A percentile compares a stretch with the other conserved stretches of the same genome.
These are phyloP conservation scores for Cephus sareptanus DNA, from an alignment of 2,888 invertebrate genomes.

Conservation along the genomic window DNA sequence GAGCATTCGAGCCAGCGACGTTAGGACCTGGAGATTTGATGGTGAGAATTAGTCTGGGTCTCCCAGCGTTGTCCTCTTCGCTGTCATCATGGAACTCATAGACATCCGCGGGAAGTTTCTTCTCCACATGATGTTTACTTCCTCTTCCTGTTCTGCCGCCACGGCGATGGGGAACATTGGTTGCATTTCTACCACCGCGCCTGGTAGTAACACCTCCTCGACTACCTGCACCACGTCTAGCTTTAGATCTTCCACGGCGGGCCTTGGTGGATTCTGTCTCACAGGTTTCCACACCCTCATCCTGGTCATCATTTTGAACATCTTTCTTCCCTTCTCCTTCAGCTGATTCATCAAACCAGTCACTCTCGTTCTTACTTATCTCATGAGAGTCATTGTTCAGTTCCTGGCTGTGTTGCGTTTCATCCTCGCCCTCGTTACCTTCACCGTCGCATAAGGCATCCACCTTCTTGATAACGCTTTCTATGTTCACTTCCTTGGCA, in stretches of 20 bases:
- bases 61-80: slow-evolving; percentile 74
- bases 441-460: slow-evolving; percentile 73
- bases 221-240: slow-evolving; percentile 54
- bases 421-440: slow-evolving; percentile 62
- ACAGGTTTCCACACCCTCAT: slow-evolving; percentile 60
- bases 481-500: slow-evolving; percentile 82
- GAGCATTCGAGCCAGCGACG: slow-evolving; percentile 57
- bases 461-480: slow-evolving; percentile 84
- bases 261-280: slow-evolving; percentile 56
- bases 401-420: slow-evolving; percentile 18
- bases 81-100: slow-evolving; percentile 94
- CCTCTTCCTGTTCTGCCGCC: slow-evolving; percentile 65
- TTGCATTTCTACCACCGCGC: slow-evolving; percentile 65
- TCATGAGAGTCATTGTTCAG: slow-evolving; percentile 44
- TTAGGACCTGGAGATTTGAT: slow-evolving; percentile 78
- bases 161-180: slow-evolving; percentile 42
- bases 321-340: slow-evolving; percentile 40
- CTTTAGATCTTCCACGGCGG: slow-evolving; percentile 63
- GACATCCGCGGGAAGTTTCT: slow-evolving; percentile 78
- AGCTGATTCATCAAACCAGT: slow-evolving; percentile 57
- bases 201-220: slow-evolving; percentile 72
- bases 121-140: slow-evolving; percentile 65
- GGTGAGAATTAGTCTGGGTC: slow-evolving; percentile 83
- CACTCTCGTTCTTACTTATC: slow-evolving; percentile 44
- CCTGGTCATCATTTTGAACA: slow-evolving; percentile 53